phyloP scores from a whole-genome alignment of 2,888 invertebrate genomes.

The Lasius fuliginosus region DNA sequence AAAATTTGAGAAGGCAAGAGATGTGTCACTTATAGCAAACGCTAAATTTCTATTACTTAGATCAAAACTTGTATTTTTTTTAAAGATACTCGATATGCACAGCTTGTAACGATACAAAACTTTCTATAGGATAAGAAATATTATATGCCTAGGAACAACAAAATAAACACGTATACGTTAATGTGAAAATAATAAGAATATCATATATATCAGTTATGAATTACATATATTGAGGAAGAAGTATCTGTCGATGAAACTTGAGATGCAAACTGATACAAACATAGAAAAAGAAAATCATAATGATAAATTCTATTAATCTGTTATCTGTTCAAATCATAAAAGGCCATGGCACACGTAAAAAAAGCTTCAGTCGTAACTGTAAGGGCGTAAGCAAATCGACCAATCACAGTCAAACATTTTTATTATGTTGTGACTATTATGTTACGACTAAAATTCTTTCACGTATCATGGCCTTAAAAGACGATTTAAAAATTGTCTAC shows the following conservation, averaged over 20 bases:
- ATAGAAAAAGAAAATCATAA: neutral
- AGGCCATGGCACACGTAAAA: no score
- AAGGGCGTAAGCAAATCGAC: no score
- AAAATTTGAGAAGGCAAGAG: neutral
- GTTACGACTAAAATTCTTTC: no score
- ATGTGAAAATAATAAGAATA: neutral
- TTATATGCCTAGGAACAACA: neutral
- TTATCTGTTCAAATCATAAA: no score
- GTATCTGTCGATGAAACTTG: neutral
- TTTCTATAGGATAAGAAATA: neutral
- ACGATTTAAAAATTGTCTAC: neutral
- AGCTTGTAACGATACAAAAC: neutral
- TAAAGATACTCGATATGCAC: neutral
- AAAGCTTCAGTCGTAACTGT: no score
- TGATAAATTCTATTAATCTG: neutral
- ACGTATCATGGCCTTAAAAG: neutral
- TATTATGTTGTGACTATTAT: no score
- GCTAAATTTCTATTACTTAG: neutral
- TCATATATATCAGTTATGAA: neutral
- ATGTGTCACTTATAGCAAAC: neutral
- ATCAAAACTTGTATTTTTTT: constrained; percentile 14
- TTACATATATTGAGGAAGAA: neutral
- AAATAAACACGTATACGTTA: neutral
- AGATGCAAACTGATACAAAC: neutral
- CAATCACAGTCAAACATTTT: no score